phyloP scores from a whole-genome alignment of 2,888 invertebrate species.

The Phortica okadai region DNA sequence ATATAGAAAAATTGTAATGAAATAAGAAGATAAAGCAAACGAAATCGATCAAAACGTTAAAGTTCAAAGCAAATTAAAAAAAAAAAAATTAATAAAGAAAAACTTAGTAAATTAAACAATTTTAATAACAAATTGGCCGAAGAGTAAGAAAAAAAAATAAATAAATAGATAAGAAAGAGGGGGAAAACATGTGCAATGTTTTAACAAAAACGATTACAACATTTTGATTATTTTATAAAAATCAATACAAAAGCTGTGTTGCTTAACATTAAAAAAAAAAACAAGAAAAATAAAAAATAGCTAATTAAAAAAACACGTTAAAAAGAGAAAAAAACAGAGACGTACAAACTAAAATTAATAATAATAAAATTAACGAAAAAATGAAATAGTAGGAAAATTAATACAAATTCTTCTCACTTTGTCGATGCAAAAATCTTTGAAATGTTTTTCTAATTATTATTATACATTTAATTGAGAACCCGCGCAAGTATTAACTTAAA shows the following conservation, averaged over 20 bases:
- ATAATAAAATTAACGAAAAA: neutral
- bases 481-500: neutral
- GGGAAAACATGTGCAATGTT: constrained; percentile 48
- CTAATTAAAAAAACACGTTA: constrained; percentile 20
- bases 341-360: constrained; percentile 7
- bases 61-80: constrained; percentile 19
- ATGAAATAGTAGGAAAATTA: neutral
- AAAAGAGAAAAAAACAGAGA: constrained; percentile 38
- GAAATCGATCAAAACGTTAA: constrained; percentile 24
- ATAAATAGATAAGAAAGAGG: constrained; percentile 34
- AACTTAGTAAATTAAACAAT: constrained; percentile 22
- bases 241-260: constrained; percentile 41
- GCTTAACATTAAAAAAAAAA: neutral
- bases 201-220: constrained; percentile 3
- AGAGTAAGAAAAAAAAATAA: constrained; percentile 33
- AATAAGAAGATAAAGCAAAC: neutral
- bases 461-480: too few relatives aligned
- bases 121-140: constrained; percentile 35
- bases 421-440: too few relatives aligned
- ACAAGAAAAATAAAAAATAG: neutral
- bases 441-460: too few relatives aligned
- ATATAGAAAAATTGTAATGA: constrained; percentile 2
- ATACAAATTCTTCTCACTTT: neutral
- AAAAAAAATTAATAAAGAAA: constrained; percentile 38
- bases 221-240: constrained; percentile 49